These are phyloP conservation scores for Nicator chloris DNA, from an alignment of 2,113 vertebrate species.

Conservation along the genomic window DNA sequence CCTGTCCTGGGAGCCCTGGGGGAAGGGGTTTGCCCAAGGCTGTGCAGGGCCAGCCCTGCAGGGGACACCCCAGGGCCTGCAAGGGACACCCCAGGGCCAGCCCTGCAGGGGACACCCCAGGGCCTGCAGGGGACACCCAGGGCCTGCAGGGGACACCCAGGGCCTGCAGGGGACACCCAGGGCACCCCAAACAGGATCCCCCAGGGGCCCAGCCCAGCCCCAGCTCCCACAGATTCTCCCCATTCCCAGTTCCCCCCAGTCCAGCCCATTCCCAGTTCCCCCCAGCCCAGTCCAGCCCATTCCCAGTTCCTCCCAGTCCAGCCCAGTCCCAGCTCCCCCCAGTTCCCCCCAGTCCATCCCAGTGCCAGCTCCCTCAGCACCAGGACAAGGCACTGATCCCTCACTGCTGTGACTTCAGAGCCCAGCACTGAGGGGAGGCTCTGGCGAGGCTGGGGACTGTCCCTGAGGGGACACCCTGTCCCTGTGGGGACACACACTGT, in stretches of 20 bases:
- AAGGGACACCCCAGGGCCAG: background rate
- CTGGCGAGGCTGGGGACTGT: background rate
- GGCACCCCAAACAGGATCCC: background rate
- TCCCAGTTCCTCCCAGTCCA: no score
- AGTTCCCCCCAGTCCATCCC: no score
- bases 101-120: no score
- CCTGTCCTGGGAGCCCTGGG: background rate
- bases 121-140: background rate
- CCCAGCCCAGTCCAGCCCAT: no score
- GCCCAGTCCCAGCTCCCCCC: background rate
- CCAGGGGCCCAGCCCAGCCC: background rate
- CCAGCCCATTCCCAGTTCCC: no score
- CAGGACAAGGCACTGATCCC: background rate
- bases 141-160: no score
- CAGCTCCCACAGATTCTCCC: background rate
- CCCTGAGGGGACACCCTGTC: background rate
- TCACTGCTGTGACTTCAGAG: background rate
- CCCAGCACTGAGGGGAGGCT: accelerated
- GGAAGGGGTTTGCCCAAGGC: background rate
- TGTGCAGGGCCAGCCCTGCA: background rate
- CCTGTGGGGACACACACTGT: no score
- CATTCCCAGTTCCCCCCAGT: background rate
- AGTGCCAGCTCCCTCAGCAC: no score
- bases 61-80: no score
- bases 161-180: background rate